Conservation (phyloP, 2,113 vertebrate species). For the Oryctolagus cuniculus region mOryCun1.1 NC_091453.1:18319501-18320000, state of each 20-base stretch:
- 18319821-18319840: conserved; percentile 20
- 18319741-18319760: conserved; percentile 42
- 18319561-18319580: conserved; percentile 5
- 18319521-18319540: conserved; percentile 20
- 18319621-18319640: conserved; percentile 19
- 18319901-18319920: conserved; percentile 72
- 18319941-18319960: conserved; percentile 38
- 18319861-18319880: conserved; percentile 68
- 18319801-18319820: conserved; percentile 55
- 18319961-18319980: conserved; percentile 39
- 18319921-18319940: conserved; percentile 70
- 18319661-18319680: conserved; percentile 13
- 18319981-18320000: conserved; percentile 45
- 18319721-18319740: background rate
- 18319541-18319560: conserved; percentile 32
- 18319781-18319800: conserved; percentile 46
- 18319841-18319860: conserved; percentile 59
- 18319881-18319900: conserved; percentile 30
- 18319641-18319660: background rate
- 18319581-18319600: conserved; percentile 53
- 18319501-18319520: background rate
- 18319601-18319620: conserved; percentile 8
- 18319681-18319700: background rate
- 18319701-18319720: background rate
- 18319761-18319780: background rate